phyloP scores from a whole-genome alignment of 2,113 vertebrate species.

The Mirza zaza region DNA sequence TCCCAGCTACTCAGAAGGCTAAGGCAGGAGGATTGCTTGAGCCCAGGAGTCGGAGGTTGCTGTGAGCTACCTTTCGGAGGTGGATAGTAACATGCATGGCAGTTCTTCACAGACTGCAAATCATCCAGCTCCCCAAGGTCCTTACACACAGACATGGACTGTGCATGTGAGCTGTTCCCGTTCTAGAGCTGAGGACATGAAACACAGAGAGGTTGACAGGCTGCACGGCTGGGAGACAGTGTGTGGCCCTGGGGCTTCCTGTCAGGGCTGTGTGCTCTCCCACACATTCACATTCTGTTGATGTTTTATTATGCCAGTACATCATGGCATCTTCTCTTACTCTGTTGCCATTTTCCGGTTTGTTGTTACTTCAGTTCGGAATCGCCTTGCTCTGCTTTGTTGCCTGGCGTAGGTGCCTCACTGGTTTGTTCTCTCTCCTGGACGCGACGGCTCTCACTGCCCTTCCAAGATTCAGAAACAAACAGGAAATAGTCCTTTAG shows the following conservation, averaged over 20 bases:
- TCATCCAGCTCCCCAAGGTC: not conserved
- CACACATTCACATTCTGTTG: no score
- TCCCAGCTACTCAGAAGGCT: no score
- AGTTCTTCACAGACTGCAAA: not conserved
- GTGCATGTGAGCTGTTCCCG: fast-evolving
- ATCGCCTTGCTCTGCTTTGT: not conserved
- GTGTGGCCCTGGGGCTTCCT: not conserved
- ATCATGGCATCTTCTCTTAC: not conserved
- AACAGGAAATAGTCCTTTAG: not conserved
- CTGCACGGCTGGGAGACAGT: not conserved
- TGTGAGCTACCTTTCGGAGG: not conserved
- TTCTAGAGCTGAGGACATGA: not conserved
- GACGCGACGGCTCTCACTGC: not conserved
- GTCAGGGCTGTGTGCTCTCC: not conserved
- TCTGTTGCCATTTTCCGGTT: not conserved
- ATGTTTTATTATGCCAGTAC: no score
- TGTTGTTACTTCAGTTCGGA: not conserved
- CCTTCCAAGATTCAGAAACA: not conserved
- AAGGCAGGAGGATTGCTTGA: no score
- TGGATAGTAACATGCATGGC: fast-evolving
- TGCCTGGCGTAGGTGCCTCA: not conserved
- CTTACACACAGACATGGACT: fast-evolving
- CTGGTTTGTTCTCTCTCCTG: not conserved
- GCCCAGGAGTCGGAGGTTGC: no score
- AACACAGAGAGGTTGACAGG: not conserved